Evolutionary conservation across 2,888 invertebrate genomes (phyloP).

Genomic region (Cataglyphis cursor): DNA sequence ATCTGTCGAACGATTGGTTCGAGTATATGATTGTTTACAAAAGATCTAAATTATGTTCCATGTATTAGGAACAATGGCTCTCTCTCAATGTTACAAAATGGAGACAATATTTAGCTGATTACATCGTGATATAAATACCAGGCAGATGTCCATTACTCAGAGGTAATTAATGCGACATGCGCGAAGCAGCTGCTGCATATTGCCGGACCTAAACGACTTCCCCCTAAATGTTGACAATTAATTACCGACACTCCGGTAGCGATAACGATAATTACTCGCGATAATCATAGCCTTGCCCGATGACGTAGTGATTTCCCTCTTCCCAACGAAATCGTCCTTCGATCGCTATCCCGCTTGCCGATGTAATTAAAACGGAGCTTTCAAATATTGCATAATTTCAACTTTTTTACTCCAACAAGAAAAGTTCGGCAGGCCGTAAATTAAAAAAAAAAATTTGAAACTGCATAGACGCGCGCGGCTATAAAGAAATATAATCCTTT

Average conservation of each 20-base stretch:
- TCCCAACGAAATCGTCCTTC: neutral
- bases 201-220: constrained; percentile 26
- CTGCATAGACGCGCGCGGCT: neutral
- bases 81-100: constrained; percentile 39
- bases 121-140: constrained; percentile 44
- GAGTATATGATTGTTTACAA: neutral
- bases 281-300: constrained; percentile 26
- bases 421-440: constrained; percentile 7
- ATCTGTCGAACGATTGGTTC: constrained; percentile 15
- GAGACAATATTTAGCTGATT: constrained; percentile 39
- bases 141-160: constrained; percentile 47
- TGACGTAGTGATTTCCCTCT: neutral
- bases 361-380: constrained; percentile 16
- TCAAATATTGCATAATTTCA: neutral
- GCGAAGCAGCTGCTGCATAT: constrained; percentile 46
- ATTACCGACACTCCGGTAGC: constrained; percentile 38
- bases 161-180: constrained; percentile 46
- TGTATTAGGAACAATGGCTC: constrained; percentile 22
- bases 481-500: neutral
- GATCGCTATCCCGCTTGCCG: constrained; percentile 5
- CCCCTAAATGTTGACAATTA: constrained; percentile 48
- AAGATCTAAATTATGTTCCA: constrained; percentile 25
- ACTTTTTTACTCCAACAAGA: neutral
- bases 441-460: constrained; percentile 20
- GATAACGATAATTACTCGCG: constrained; percentile 47